Base-by-base conservation (phyloP, 1,140 invertebrate species). In the Leptonema lineaticorne region DNA sequence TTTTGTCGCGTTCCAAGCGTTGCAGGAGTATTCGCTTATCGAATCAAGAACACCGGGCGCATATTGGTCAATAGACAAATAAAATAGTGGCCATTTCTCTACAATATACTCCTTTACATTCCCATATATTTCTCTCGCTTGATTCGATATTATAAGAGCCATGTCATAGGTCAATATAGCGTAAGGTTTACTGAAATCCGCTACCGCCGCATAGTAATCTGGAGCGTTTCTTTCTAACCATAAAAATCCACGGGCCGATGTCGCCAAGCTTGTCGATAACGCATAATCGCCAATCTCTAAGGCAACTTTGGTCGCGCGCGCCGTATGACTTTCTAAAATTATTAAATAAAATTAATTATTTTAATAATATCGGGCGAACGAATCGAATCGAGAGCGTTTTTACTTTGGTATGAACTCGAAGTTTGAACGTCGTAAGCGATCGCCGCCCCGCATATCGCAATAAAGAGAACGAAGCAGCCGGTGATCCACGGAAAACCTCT, bases 171-270 rank as follows among this genome's bases (percentile, higher is more conserved):
- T 75, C 16, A 90, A 81, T 76, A 87, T 83, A 2, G 83, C 73
- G 73, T 89, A 90, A 0, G 89, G 86, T 71, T 82, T 80, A 18
- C 80, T 78, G 26, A 83, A 75, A 45, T 85, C 83, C n/a, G 79
- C 74, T n/a, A 82, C 79, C 45, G 78, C 77, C 53, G 83, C 80
- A 50, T 87, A 87, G 74, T 89, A 89, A 16, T 86, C 79, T 0
- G 89, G 90, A n/a, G 86, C 85, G 74, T 84, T 86, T 18, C 85
- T 81, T 73, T 91, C 85, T 45, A 88, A 75, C 82, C 85, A 88
- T 67, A 85, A 80, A 67, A 87, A 85, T 9, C 84, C 83, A 63
- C 85, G 80, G 1, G 84, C 82, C 1, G 83, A 84, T 27, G 85
- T 84, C 0, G 82, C 76, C 71, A 86, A 79, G 0, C 84, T 77